A percentile compares a stretch with the other conserved stretches of the same genome.
Conservation (phyloP, 2,888 invertebrate species). For the Acrocyrtus sp. region DNA sequence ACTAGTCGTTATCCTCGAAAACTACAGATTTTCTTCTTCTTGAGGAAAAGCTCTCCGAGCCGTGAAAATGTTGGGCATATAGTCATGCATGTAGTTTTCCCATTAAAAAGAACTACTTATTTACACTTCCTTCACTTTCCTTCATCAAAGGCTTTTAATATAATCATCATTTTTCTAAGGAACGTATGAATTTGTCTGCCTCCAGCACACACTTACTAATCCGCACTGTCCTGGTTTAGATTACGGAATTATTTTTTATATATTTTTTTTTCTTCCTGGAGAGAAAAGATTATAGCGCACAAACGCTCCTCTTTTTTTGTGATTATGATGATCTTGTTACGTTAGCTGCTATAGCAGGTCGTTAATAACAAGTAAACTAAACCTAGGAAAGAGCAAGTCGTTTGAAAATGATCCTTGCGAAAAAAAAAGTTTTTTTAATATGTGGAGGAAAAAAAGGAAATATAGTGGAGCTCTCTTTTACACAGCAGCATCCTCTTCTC, state of each 20-base stretch:
- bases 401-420: conserved; percentile 23
- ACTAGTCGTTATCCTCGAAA: too few relatives aligned
- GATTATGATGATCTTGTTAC: conserved; percentile 17
- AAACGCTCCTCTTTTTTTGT: conserved; percentile 18
- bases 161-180: background rate
- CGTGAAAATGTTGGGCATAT: too few relatives aligned
- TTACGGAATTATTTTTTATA: too few relatives aligned
- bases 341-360: conserved; percentile 10
- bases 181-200: background rate
- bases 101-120: background rate
- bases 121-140: background rate
- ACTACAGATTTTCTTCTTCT: background rate
- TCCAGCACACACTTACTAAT: background rate
- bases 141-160: background rate
- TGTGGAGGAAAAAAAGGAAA: too few relatives aligned
- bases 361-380: conserved; percentile 18
- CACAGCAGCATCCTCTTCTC: too few relatives aligned
- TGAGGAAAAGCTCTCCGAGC: too few relatives aligned
- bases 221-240: background rate
- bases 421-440: conserved; percentile 17
- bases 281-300: conserved; percentile 2
- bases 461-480: too few relatives aligned
- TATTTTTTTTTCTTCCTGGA: background rate
- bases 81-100: too few relatives aligned
- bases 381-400: conserved; percentile 2